Evolutionary conservation across 2,888 invertebrate species (phyloP).

Genomic region (Agonopterix arenella): DNA sequence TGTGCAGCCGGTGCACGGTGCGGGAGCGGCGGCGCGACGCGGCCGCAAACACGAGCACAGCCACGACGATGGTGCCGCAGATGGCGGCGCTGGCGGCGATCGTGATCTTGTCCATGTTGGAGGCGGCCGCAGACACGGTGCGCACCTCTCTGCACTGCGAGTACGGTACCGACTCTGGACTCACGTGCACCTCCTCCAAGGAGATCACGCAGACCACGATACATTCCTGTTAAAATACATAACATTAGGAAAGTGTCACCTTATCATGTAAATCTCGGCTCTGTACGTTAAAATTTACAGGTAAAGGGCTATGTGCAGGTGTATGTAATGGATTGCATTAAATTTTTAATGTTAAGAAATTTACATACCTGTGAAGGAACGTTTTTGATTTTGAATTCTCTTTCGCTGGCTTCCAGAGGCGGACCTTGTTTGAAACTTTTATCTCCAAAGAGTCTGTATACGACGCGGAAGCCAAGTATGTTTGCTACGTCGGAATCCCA

Average conservation of each 20-base stretch:
- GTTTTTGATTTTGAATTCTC: constrained; percentile 95
- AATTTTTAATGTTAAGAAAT: background rate
- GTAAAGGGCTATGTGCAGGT: background rate
- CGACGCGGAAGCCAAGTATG: constrained; percentile 92
- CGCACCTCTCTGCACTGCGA: constrained; percentile 93
- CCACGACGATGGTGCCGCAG: constrained; percentile 93
- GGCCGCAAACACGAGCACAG: constrained; percentile 92
- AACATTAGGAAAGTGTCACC: background rate
- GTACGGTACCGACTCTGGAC: constrained; percentile 90
- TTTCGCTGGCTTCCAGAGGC: constrained; percentile 90
- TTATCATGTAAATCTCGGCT: background rate
- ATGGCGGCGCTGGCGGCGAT: constrained; percentile 96
- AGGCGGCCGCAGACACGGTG: constrained; percentile 87
- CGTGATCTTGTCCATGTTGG: constrained; percentile 96
- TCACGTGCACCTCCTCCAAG: constrained; percentile 91
- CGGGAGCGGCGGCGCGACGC: constrained; percentile 88
- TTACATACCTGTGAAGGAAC: constrained; percentile 87
- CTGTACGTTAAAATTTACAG: background rate
- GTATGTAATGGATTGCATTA: background rate
- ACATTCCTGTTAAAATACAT: constrained; percentile 83
- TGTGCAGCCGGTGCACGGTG: constrained; percentile 84
- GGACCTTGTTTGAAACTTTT: constrained; percentile 94
- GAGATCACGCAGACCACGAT: constrained; percentile 96
- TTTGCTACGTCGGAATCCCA: constrained; percentile 94
- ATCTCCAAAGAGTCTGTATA: constrained; percentile 93